Conservation (phyloP, 1,140 invertebrate species). For the Hyles euphorbiae region DNA sequence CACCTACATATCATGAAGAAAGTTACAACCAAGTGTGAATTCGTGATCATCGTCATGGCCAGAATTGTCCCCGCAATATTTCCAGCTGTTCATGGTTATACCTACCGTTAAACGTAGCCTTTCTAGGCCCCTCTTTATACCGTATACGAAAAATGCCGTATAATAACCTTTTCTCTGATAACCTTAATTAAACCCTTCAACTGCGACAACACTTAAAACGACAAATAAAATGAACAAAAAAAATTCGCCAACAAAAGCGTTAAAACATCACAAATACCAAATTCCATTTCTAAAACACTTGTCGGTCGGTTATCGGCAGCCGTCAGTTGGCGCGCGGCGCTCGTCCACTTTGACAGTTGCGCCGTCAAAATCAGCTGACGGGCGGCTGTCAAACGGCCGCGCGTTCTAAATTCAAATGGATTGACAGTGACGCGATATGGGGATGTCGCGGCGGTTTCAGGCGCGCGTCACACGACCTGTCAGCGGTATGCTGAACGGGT, state of each 20-base stretch:
- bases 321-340: constrained; percentile 20
- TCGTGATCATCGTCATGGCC: too few species aligned
- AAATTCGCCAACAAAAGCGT: background rate
- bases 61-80: too few species aligned
- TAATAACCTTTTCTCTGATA: too few species aligned
- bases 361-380: constrained; percentile 35
- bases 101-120: too few species aligned
- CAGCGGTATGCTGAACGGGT: constrained; percentile 7
- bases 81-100: too few species aligned
- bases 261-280: constrained; percentile 2
- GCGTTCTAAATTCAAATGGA: constrained; percentile 41
- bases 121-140: too few species aligned
- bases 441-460: constrained; percentile 38
- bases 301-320: constrained; percentile 21
- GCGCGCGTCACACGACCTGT: background rate
- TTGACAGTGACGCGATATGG: constrained; percentile 54
- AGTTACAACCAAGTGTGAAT: too few species aligned
- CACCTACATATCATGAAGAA: too few species aligned
- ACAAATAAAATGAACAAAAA: too few species aligned
- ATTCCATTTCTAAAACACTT: constrained; percentile 8
- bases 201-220: too few species aligned
- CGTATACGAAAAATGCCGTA: too few species aligned
- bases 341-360: constrained; percentile 15
- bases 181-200: too few species aligned
- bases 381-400: constrained; percentile 16